A percentile compares a stretch with the other conserved stretches of the same genome.
Evolutionary conservation across 2,888 invertebrate species (phyloP).

Genomic region (Odontothrips loti): DNA sequence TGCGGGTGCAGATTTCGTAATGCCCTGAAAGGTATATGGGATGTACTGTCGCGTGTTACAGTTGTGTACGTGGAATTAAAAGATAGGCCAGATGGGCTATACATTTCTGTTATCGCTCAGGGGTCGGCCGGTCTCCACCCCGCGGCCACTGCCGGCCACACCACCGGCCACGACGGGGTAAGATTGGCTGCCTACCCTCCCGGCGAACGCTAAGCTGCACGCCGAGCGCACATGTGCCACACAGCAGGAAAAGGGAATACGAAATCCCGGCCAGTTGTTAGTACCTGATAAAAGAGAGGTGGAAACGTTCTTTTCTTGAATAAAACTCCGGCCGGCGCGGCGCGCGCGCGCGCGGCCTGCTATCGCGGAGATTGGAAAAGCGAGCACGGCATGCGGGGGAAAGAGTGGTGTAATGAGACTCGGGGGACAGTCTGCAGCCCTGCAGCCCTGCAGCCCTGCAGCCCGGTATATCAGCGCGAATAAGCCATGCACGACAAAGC

Average conservation of each 20-base stretch:
- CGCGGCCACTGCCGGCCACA: not conserved
- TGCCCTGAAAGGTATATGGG: constrained; percentile 12
- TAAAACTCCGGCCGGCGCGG: not conserved
- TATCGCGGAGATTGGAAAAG: not conserved
- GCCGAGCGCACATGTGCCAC: no score
- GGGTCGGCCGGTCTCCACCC: not conserved
- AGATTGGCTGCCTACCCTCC: not conserved
- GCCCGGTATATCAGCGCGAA: not conserved
- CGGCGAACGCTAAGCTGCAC: not conserved
- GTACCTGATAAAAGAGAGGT: not conserved
- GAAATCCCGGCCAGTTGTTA: not conserved
- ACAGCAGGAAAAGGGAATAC: not conserved
- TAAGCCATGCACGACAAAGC: constrained; percentile 7
- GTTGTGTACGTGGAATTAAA: constrained; percentile 20
- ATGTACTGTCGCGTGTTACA: constrained; percentile 18
- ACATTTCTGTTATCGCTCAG: constrained; percentile 13
- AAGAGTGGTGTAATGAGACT: not conserved
- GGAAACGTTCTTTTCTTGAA: not conserved
- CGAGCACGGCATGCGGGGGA: not conserved
- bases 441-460: no score
- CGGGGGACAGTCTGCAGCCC: not conserved
- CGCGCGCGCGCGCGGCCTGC: no score
- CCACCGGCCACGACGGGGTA: not conserved
- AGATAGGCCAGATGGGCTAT: constrained; percentile 24
- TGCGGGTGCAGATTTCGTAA: not conserved